Base-by-base conservation (phyloP, 2,113 vertebrate species). In the Pandion haliaetus region DNA sequence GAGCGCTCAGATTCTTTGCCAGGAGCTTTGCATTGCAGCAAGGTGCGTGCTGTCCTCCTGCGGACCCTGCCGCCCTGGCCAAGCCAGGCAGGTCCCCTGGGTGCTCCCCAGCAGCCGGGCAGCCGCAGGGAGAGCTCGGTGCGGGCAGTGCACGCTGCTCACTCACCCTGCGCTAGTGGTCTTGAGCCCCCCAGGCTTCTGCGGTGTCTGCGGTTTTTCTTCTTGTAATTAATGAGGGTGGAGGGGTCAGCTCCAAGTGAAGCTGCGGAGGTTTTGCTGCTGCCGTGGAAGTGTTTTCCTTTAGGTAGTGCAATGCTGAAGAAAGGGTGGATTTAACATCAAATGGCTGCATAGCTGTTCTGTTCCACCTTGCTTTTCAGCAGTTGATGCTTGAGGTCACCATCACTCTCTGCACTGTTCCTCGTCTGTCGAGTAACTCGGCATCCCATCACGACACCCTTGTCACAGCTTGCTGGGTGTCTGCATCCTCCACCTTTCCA, bases 141-240 rank as follows among this genome's bases (percentile, higher is more conserved):
- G 34, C 0, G 1, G 19, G 11, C 40, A 42, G 29, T 5, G 40
- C 17, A 14, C 0, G 3, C 13, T 34, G 28, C 28, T 54, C 10
- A 15, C 28, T 54, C 10, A 15, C 20, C n/a, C 40, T 49, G 57
- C 0, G 2, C 34, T 47, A 3, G 0, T 31, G 25, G 47, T 21
- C 55, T 70, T 17, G 14, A 40, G 40, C 36, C 31, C n/a, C 25
- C 9, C 1, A 1, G 14, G 12, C 21, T 63, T 55, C 55, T 84
- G 47, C 1, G 3, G 25, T 0, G 0, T 23, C 89, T 58, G 73
- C 31, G 57, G 17, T 38, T 50, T 54, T 58, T 44, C 26, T 26
- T 38, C 59, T 40, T 59, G 28, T 38, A 29, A 25, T 38, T 58
- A 45, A 29, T 15, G 34, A 18, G 45, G 11, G 16, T 21, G 34